These are phyloP conservation scores for Drosophila rellima DNA, from an alignment of 2,888 invertebrate genomes.

Conservation along the genomic window DNA sequence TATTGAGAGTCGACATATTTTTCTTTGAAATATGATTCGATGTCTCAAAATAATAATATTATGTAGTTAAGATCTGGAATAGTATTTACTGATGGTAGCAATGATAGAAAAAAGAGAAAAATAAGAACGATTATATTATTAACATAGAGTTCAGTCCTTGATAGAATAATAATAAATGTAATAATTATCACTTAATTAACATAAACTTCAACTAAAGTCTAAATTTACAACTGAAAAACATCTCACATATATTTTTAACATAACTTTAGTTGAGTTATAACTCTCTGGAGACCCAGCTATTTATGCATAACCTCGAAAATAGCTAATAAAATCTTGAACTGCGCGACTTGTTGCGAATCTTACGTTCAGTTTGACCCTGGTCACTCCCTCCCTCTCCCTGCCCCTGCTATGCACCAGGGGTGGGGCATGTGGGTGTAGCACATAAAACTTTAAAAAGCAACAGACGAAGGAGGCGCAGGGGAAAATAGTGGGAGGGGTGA, in stretches of 20 bases:
- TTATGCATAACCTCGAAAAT: constrained; percentile 44
- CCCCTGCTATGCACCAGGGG: neutral
- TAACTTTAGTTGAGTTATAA: neutral
- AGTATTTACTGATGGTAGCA: neutral
- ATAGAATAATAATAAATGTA: too few relatives aligned
- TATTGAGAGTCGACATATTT: constrained; percentile 28
- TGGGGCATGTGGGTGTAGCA: constrained; percentile 38
- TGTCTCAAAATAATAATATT: constrained; percentile 11
- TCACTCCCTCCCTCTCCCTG: neutral
- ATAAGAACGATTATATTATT: neutral
- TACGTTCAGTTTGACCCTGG: constrained; percentile 51
- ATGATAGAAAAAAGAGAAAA: neutral
- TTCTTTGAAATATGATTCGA: constrained; percentile 22
- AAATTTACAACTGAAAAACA: neutral
- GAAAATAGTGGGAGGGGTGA: neutral
- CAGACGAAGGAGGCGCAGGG: constrained; percentile 16
- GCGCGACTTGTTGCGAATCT: constrained; percentile 39
- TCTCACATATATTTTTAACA: neutral
- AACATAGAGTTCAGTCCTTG: too few relatives aligned
- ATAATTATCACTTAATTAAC: too few relatives aligned
- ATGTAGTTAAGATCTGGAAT: constrained; percentile 1
- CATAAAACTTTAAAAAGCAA: constrained; percentile 45
- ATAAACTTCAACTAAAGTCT: too few relatives aligned
- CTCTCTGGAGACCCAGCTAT: neutral
- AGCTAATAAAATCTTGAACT: constrained; percentile 40